phyloP scores from a whole-genome alignment of 1,140 invertebrate genomes.

The Sycophila sp. region DNA sequence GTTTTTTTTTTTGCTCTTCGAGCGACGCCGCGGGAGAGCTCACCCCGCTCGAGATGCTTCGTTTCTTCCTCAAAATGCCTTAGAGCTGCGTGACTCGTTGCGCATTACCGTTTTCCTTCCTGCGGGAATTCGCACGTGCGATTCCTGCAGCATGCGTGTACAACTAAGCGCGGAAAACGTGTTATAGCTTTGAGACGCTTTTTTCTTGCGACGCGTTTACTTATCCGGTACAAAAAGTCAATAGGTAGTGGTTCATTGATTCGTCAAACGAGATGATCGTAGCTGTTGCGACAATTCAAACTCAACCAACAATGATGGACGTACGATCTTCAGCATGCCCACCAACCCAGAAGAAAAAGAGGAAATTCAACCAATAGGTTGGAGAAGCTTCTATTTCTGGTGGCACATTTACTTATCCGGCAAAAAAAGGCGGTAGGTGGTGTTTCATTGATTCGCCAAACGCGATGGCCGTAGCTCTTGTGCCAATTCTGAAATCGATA shows the following conservation, averaged over 20 bases:
- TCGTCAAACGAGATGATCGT: not conserved
- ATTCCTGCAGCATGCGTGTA: not conserved
- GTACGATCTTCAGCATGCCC: no score
- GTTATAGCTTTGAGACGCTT: no score
- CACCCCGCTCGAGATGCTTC: not conserved
- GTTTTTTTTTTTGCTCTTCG: no score
- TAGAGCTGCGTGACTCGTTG: not conserved
- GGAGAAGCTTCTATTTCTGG: no score
- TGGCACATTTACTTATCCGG: no score
- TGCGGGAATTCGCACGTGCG: not conserved
- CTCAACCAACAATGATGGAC: no score
- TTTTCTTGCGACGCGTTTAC: no score
- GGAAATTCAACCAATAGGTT: no score
- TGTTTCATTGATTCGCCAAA: no score
- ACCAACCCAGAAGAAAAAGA: no score
- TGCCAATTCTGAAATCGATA: constrained; percentile 49
- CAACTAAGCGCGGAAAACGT: not conserved
- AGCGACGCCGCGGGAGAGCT: no score
- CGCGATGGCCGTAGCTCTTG: not conserved
- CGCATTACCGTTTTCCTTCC: not conserved
- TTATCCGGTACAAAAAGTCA: not conserved
- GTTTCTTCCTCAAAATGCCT: not conserved
- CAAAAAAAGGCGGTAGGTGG: not conserved
- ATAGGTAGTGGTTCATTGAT: not conserved
- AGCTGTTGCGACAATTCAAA: no score